Conservation (phyloP, 2,113 vertebrate species). For the Orientallactaga bullata region DNA sequence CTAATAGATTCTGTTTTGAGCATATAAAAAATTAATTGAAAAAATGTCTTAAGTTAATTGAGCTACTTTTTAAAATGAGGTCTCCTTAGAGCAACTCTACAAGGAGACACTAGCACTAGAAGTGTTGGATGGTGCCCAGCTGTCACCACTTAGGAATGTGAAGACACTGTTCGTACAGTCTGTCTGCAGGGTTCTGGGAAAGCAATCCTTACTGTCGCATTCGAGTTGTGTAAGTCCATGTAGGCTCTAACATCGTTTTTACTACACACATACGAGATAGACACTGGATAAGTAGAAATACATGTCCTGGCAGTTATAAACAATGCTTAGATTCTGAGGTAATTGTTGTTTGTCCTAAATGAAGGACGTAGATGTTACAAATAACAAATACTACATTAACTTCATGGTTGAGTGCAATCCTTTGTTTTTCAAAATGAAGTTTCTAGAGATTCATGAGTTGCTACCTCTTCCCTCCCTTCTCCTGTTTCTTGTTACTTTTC, state of each 20-base stretch:
- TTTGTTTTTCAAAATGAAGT: conserved; percentile 44
- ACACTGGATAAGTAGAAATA: conserved; percentile 38
- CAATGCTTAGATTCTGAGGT: background rate
- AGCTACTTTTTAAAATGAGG: background rate
- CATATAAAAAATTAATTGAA: background rate
- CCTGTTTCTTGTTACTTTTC: background rate
- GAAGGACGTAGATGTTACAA: conserved; percentile 45
- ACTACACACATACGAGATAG: background rate
- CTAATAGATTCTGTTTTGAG: conserved; percentile 20
- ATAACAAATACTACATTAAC: conserved; percentile 28
- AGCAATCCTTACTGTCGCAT: background rate
- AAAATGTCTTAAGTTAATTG: too few relatives aligned
- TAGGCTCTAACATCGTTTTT: conserved; percentile 22
- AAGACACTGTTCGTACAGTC: background rate
- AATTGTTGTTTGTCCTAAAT: conserved; percentile 17
- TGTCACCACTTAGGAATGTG: conserved; percentile 20
- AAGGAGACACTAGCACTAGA: conserved; percentile 33
- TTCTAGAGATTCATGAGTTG: background rate
- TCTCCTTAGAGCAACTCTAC: conserved; percentile 28
- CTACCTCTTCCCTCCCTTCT: background rate
- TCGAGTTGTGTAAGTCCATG: conserved; percentile 35
- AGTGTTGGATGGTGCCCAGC: conserved; percentile 8
- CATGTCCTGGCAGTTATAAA: background rate
- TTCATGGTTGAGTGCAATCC: background rate
- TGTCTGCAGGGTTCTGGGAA: conserved; percentile 13